Conservation (phyloP, 92 coral and sea anemone genomes). For the Metridium senile region DNA sequence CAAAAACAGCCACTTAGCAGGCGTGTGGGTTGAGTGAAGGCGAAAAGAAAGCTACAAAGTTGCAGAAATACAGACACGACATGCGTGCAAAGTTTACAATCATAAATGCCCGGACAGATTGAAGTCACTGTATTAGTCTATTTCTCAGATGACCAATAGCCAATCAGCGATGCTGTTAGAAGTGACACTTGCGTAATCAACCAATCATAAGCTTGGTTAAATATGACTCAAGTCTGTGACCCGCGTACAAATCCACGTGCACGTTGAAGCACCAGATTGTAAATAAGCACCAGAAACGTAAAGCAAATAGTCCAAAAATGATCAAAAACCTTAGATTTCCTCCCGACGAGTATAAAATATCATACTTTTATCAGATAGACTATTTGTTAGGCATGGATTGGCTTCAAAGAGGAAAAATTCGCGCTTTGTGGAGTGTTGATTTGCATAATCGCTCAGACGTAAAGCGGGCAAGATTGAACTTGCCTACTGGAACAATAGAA, state of each 20-base stretch:
- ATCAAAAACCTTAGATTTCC: too few relatives aligned
- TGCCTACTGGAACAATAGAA: slow-evolving; percentile 17
- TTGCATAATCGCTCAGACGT: slow-evolving; percentile 14
- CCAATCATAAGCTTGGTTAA: slow-evolving; percentile 18
- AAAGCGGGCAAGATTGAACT: slow-evolving; percentile 11
- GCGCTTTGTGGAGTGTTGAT: not conserved
- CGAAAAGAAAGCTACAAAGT: not conserved
- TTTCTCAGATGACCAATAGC: not conserved
- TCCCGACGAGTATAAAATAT: too few relatives aligned
- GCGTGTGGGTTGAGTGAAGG: not conserved
- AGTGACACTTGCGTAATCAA: not conserved
- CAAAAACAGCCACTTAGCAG: not conserved
- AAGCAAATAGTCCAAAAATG: too few relatives aligned
- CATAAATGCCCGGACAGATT: too few relatives aligned
- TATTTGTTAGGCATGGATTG: not conserved
- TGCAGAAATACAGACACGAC: not conserved
- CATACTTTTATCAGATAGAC: not conserved
- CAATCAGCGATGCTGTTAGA: slow-evolving; percentile 29
- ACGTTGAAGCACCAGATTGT: not conserved
- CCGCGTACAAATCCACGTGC: slow-evolving; percentile 42
- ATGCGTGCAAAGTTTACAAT: not conserved
- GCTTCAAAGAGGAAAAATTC: not conserved
- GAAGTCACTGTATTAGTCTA: too few relatives aligned
- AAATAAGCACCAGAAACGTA: slow-evolving; percentile 10
- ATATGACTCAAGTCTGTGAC: slow-evolving; percentile 6